phyloP scores from a whole-genome alignment of 2,797 vertebrate species.

The Nothura maculosa region DNA sequence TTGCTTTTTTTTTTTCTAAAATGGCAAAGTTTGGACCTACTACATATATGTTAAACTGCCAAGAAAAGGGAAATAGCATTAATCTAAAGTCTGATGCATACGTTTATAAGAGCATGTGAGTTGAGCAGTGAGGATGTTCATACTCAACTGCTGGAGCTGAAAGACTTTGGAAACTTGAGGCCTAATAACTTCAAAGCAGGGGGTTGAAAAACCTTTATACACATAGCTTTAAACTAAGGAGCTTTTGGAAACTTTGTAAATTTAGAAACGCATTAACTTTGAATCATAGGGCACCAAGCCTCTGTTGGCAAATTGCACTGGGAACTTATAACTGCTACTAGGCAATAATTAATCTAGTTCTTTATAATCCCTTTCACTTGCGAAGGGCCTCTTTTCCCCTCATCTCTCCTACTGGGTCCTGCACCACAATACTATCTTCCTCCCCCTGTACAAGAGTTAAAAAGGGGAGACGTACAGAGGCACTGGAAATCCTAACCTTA shows the following conservation, averaged over 20 bases:
- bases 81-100: neutral
- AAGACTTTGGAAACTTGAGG: slow-evolving; percentile 7
- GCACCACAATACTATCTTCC: neutral
- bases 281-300: slow-evolving; percentile 26
- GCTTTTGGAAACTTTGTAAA: slow-evolving; percentile 32
- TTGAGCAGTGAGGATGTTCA: neutral
- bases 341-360: slow-evolving; percentile 16
- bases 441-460: neutral
- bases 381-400: neutral
- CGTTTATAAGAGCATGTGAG: neutral
- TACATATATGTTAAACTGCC: neutral
- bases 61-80: neutral
- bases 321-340: neutral
- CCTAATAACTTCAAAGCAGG: slow-evolving; percentile 21
- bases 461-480: neutral
- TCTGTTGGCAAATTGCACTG: neutral
- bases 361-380: neutral
- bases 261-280: slow-evolving; percentile 34
- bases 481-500: neutral
- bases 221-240: neutral
- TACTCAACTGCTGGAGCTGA: neutral
- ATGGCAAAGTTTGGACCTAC: neutral
- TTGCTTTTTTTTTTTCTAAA: neutral
- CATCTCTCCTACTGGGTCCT: neutral
- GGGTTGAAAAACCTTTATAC: neutral